Percentiles rank a stretch among this genome's conserved stretches.
Conservation (phyloP, 2,113 vertebrate genomes). For the Neopipo cinnamomea region DNA sequence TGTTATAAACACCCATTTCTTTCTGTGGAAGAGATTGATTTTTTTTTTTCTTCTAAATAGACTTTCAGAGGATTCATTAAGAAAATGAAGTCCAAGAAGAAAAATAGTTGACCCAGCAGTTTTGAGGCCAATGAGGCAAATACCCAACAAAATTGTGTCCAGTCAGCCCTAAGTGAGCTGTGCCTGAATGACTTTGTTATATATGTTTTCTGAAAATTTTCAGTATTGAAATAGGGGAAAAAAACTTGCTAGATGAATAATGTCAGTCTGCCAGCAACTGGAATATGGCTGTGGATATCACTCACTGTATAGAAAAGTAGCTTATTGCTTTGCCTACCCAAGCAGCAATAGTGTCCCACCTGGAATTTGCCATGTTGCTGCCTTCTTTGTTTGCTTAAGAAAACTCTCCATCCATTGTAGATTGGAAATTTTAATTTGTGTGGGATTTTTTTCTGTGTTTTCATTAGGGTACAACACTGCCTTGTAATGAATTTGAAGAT, state of each 20-base stretch:
- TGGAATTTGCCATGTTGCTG: not conserved
- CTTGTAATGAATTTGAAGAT: not conserved
- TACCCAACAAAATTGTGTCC: not conserved
- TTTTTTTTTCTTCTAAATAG: not conserved
- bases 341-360: not conserved
- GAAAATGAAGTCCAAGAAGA: not conserved
- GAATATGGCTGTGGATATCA: not conserved
- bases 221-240: not conserved
- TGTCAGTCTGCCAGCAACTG: not conserved
- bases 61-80: not conserved
- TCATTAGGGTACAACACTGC: not conserved
- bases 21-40: not conserved
- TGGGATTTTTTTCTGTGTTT: not conserved
- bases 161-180: not conserved
- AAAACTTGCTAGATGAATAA: not conserved
- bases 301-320: not conserved
- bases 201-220: not conserved
- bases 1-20: not conserved
- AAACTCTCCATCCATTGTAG: not conserved
- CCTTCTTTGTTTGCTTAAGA: not conserved
- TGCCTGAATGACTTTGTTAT: not conserved
- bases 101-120: constrained; percentile 10
- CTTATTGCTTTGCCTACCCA: not conserved
- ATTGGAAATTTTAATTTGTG: not conserved
- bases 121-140: not conserved